Percentiles rank a stretch among this genome's conserved stretches.
These are phyloP conservation scores for Semnopithecus entellus DNA, from an alignment of 2,113 vertebrate genomes.

Conservation along the genomic window DNA sequence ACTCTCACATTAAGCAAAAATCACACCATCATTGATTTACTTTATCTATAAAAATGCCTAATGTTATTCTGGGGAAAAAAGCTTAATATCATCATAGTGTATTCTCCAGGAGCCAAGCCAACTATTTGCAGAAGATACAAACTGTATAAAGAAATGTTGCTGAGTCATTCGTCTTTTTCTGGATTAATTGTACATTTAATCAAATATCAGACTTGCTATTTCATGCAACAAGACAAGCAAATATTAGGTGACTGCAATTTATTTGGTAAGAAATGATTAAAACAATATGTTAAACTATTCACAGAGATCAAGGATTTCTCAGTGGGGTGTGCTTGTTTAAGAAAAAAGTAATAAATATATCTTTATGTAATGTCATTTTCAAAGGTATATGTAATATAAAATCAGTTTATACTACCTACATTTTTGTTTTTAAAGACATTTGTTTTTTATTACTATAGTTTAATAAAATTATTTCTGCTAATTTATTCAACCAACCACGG, in stretches of 20 bases:
- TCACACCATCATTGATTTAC: neutral
- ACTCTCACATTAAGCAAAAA: neutral
- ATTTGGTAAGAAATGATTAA: neutral
- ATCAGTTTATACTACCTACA: neutral
- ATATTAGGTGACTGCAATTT: neutral
- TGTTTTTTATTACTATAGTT: slow-evolving; percentile 52
- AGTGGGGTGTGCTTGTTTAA: neutral
- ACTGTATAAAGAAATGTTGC: slow-evolving; percentile 34
- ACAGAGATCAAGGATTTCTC: neutral
- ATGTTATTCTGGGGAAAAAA: slow-evolving; percentile 58
- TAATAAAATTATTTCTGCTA: slow-evolving; percentile 51
- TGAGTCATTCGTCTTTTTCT: slow-evolving; percentile 34
- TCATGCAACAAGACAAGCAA: slow-evolving; percentile 34
- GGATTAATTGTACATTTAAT: slow-evolving; percentile 23
- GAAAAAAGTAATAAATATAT: slow-evolving; percentile 42
- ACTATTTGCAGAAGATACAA: slow-evolving; percentile 61
- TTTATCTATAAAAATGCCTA: slow-evolving; percentile 47
- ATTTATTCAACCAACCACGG: slow-evolving; percentile 23
- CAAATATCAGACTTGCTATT: slow-evolving; percentile 53
- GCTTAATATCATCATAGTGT: slow-evolving; percentile 23
- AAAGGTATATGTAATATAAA: neutral
- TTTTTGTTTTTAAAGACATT: slow-evolving; percentile 54
- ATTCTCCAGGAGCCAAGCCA: slow-evolving; percentile 56
- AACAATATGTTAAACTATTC: slow-evolving; percentile 38
- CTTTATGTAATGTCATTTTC: neutral